A percentile compares a stretch with the other conserved stretches of the same genome.
Conservation (phyloP, 64 coral and sea anemone species). For the Anthopleura sola region DNA sequence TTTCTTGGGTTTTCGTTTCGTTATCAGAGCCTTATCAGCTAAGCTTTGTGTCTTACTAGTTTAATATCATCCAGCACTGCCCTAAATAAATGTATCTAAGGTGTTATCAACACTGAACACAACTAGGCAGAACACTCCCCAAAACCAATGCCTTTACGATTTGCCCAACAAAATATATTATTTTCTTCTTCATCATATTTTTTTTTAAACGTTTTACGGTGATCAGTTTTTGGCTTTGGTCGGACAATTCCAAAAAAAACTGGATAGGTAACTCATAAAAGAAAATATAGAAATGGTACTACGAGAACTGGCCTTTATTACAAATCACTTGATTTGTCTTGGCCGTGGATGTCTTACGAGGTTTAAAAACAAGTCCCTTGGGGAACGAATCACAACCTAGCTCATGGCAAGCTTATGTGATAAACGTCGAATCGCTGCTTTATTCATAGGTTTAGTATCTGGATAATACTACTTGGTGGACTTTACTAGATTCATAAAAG, state of each 20-base stretch:
- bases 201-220: neutral
- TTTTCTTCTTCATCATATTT: neutral
- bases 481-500: conserved; percentile 13
- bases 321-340: no score
- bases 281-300: no score
- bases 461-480: neutral
- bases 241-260: neutral
- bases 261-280: neutral
- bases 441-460: neutral
- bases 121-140: neutral
- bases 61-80: conserved; percentile 1
- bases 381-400: neutral
- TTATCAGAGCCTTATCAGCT: neutral
- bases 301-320: no score
- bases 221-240: neutral
- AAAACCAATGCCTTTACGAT: neutral
- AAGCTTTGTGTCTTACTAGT: neutral
- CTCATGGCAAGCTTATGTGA: neutral
- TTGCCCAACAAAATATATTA: no score
- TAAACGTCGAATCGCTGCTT: neutral
- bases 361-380: no score
- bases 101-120: neutral
- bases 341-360: no score
- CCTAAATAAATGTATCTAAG: neutral
- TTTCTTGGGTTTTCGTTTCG: neutral